A percentile compares a stretch with the other conserved stretches of the same genome.
Conservation (phyloP, 2,888 invertebrate species). For the Masnerella sp. region DNA sequence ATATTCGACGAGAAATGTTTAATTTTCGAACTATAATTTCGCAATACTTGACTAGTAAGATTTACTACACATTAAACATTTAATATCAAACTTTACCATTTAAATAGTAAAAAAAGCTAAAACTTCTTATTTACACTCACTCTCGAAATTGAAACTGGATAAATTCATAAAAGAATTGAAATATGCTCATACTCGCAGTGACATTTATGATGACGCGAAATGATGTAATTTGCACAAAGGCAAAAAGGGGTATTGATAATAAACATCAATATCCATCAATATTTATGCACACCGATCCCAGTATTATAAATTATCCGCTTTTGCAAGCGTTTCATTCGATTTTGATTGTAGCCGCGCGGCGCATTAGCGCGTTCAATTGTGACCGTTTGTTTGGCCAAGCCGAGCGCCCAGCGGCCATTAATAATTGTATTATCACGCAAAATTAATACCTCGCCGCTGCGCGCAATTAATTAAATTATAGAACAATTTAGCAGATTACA, state of each 20-base stretch:
- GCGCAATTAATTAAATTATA: conserved; percentile 31
- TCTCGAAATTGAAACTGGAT: no score
- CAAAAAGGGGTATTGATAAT: conserved; percentile 22
- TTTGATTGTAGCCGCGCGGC: no score
- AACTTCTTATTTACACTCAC: no score
- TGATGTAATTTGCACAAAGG: conserved; percentile 38
- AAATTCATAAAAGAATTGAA: conserved; percentile 26
- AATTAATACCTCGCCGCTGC: conserved; percentile 12
- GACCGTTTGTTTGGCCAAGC: no score
- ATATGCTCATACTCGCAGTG: conserved; percentile 14
- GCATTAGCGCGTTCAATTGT: no score
- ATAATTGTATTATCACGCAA: not conserved
- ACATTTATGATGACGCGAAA: conserved; percentile 33
- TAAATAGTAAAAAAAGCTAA: not conserved
- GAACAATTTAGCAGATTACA: conserved; percentile 30
- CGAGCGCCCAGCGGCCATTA: no score
- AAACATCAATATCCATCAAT: conserved; percentile 20
- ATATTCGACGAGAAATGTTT: no score
- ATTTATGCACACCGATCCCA: conserved; percentile 5
- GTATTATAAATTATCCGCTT: conserved; percentile 23
- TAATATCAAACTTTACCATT: not conserved
- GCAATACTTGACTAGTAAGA: no score
- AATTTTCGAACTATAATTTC: no score
- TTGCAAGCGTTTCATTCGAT: not conserved
- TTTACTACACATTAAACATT: no score